phyloP scores from a whole-genome alignment of 37 sponge, comb jelly and placozoan species.

The Beroe ovata region DNA sequence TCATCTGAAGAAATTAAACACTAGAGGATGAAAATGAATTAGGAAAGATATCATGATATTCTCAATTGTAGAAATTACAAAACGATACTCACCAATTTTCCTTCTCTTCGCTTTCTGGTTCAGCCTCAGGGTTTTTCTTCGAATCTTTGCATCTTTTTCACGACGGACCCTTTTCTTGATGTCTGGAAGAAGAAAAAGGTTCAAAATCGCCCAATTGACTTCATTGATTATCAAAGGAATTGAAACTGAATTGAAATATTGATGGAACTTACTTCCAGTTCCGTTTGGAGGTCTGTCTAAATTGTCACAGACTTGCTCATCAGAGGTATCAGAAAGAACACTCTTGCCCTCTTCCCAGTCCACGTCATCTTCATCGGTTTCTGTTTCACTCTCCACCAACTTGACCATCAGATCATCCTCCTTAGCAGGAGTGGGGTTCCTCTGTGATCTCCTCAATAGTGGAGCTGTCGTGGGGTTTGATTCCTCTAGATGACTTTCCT shows the following conservation, averaged over 20 bases:
- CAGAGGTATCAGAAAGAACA: neutral
- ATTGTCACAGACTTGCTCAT: neutral
- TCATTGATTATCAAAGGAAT: no score
- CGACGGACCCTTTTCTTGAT: neutral
- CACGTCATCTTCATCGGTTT: neutral
- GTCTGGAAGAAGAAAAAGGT: no score
- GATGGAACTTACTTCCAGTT: neutral
- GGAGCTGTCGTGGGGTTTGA: no score
- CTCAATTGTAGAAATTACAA: no score
- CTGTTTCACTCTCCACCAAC: slow-evolving; percentile 18
- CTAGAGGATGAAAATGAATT: no score
- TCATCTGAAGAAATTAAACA: neutral
- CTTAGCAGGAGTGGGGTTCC: slow-evolving; percentile 16
- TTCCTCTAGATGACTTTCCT: no score
- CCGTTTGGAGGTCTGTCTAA: neutral
- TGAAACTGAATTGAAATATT: no score
- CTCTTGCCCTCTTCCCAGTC: neutral
- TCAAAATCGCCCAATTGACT: no score
- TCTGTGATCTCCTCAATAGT: slow-evolving; percentile 4
- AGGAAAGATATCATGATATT: no score
- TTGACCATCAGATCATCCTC: neutral
- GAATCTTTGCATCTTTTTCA: neutral
- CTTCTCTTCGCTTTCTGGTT: neutral
- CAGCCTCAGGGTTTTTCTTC: neutral
- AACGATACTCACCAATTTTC: neutral